Evolutionary conservation across 2,113 vertebrate species (phyloP).

Genomic region (Cyanistes caeruleus): DNA sequence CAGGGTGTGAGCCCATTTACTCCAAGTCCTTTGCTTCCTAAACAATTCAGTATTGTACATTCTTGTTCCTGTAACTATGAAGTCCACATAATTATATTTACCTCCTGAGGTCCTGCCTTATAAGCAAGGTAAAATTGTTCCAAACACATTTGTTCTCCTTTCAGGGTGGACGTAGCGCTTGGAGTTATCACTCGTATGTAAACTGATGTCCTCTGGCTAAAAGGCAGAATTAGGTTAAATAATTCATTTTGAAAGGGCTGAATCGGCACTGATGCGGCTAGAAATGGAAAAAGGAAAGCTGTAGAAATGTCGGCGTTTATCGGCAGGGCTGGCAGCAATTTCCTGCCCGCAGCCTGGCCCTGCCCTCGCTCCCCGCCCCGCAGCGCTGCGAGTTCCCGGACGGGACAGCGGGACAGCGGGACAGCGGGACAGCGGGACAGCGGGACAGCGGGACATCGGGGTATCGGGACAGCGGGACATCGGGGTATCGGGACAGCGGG

Average conservation of each 20-base stretch:
- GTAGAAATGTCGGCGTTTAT: rapidly evolving
- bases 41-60: background rate
- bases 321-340: background rate
- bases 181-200: background rate
- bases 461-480: background rate
- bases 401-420: background rate
- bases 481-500: too few relatives aligned
- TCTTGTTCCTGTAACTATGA: background rate
- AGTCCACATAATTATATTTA: background rate
- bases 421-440: too few relatives aligned
- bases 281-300: background rate
- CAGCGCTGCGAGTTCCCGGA: rapidly evolving
- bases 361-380: background rate
- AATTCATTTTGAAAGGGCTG: background rate
- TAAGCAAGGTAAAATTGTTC: background rate
- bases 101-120: background rate
- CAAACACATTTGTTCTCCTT: background rate
- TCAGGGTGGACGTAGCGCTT: background rate
- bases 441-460: background rate
- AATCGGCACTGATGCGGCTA: too few relatives aligned
- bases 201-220: background rate
- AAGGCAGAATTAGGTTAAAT: background rate
- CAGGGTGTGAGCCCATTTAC: background rate
- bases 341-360: background rate
- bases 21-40: background rate